Evolutionary conservation across 2,113 vertebrate genomes (phyloP), one percentile per base, ranked within the genome.

Genomic region (Panurus biarmicus): DNA sequence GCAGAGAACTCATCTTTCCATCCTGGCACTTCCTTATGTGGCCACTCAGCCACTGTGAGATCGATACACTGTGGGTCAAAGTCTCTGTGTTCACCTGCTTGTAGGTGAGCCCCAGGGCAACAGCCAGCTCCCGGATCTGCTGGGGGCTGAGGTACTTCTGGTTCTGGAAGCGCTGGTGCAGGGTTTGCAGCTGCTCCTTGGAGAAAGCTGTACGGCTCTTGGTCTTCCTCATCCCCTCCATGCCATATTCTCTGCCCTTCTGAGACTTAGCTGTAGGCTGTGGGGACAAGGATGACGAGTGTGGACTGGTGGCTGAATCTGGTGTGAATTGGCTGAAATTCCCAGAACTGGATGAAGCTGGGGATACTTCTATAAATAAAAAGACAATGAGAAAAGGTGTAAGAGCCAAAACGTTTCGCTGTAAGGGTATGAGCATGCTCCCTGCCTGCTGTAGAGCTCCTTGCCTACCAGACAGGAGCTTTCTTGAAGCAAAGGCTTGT

Each of bases 111-210:
- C 98, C 98, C 1, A 98, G 97, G 19, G 80, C 5, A 28, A 96
- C 96, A 26, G 98, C 97, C 45, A 98, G 62, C 29, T 97, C 97
- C 72, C 98, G 98, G 94, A 98, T 98, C 91, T 98, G 98, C 11
- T 96, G 96, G 1, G 98, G 98, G 8, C 98, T 98, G 88, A 98
- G 98, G 87, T 98, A 98, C 60, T 97, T 96, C 95, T 98, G 98
- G 38, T 94, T 71, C 45, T 94, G 98, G 80, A 98, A 98, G 10
- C 97, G 82, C 53, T 98, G 97, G 56, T 97, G 93, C 8, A 98
- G 96, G 48, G 90, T 81, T 19, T 95, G 97, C 97, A 98, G 97
- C 94, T 98, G 98, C 20, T 94, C 89, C 90, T 98, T 97, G 6
- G 98, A 97, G 78, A 98, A 98, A 9, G 98, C 96, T 0, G 97